Base-by-base conservation (phyloP, 2,113 vertebrate genomes). In the Xerus inauris region DNA sequence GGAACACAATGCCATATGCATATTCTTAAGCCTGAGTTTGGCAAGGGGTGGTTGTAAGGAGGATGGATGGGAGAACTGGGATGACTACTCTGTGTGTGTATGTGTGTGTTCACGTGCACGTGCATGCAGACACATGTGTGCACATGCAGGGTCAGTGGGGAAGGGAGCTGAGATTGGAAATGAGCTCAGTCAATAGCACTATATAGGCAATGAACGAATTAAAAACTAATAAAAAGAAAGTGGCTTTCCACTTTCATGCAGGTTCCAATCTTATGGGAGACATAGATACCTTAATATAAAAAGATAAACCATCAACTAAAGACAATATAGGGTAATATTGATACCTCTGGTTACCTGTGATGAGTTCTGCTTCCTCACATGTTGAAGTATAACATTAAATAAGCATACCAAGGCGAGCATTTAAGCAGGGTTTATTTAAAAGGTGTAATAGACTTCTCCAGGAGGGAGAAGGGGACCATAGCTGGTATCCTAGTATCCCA, bases 301-400 rank as follows among this genome's bases (percentile, higher is more conserved):
- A 84, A 17, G 35, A 88, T 80, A 94, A 97, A 28, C 64, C 30
- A 59, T 42, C 19, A 75, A 89, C 57, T 73, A 42, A 73, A 92
- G n/a, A 42, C n/a, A 65, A 76, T 51, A 69, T 12, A 69, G 47
- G 73, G 38, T 94, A 35, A 45, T 73, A n/a, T n/a, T n/a, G n/a
- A n/a, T n/a, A n/a, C n/a, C n/a, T n/a, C n/a, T n/a, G n/a, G n/a
- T n/a, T n/a, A n/a, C n/a, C n/a, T n/a, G n/a, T n/a, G n/a, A n/a
- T n/a, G n/a, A n/a, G n/a, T n/a, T n/a, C n/a, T n/a, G n/a, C n/a
- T n/a, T n/a, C n/a, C n/a, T n/a, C n/a, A n/a, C n/a, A n/a, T n/a
- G n/a, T n/a, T n/a, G n/a, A n/a, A n/a, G n/a, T n/a, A n/a, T n/a
- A n/a, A n/a, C n/a, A n/a, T n/a, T n/a, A n/a, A n/a, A n/a, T n/a